Percentiles rank a stretch among this genome's conserved stretches.
Conservation (phyloP, 2,888 invertebrate species). For the Apamea crenata region DNA sequence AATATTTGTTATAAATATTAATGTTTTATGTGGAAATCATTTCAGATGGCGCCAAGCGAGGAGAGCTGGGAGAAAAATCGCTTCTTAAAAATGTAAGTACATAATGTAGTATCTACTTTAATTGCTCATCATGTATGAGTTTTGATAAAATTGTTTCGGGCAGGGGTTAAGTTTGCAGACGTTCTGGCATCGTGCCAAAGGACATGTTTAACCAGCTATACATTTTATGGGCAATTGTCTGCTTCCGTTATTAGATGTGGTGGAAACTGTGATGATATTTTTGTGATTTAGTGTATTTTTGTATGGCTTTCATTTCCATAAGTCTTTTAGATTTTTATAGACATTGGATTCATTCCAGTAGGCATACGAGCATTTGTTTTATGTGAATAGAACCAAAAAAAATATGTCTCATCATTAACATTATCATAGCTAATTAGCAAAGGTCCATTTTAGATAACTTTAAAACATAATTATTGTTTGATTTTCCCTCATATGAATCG, state of each 20-base stretch:
- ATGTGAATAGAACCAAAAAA: neutral
- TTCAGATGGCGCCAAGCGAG: constrained; percentile 72
- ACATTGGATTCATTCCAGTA: neutral
- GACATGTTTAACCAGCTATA: constrained; percentile 63
- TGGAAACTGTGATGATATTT: constrained; percentile 55
- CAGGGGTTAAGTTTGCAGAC: constrained; percentile 62
- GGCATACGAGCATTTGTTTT: neutral
- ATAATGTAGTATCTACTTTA: constrained; percentile 44
- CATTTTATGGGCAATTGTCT: constrained; percentile 72
- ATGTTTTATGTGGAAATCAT: constrained; percentile 68
- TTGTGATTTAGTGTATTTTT: constrained; percentile 37
- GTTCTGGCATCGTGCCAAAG: constrained; percentile 70
- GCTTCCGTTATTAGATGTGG: constrained; percentile 67
- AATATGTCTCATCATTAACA: neutral
- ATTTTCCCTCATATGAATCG: neutral
- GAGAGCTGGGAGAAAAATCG: constrained; percentile 3
- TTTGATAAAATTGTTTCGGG: constrained; percentile 50
- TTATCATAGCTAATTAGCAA: neutral
- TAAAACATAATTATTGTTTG: neutral
- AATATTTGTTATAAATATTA: constrained; percentile 62
- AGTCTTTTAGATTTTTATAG: neutral
- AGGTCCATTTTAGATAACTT: neutral
- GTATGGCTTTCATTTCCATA: constrained; percentile 32
- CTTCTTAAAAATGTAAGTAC: constrained; percentile 58
- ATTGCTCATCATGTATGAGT: constrained; percentile 50